These are phyloP conservation scores for Protodeltote pygarga DNA, from an alignment of 2,888 invertebrate genomes.

Conservation along the genomic window DNA sequence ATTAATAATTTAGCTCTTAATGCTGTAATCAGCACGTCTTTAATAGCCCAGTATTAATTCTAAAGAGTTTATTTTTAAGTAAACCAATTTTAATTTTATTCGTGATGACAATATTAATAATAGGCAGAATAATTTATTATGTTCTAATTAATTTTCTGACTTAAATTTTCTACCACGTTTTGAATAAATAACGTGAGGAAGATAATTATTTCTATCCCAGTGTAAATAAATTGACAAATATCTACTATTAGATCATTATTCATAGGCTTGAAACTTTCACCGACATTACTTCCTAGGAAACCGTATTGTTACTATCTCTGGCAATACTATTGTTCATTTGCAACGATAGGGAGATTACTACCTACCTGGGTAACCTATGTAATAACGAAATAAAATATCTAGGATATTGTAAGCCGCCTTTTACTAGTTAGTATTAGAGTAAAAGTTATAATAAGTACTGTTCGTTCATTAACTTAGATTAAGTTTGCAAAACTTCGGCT, in stretches of 20 bases:
- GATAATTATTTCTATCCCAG: conserved; percentile 13
- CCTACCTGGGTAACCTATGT: neutral
- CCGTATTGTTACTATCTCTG: conserved; percentile 16
- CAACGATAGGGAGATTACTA: neutral
- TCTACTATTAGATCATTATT: conserved; percentile 25
- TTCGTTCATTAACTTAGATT: conserved; percentile 14
- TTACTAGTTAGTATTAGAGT: conserved; percentile 19
- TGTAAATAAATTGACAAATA: conserved; percentile 20
- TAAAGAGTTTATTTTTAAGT: too few relatives aligned
- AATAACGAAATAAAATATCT: neutral
- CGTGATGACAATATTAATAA: too few relatives aligned
- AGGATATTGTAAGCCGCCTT: conserved; percentile 6
- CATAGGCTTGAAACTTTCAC: conserved; percentile 36
- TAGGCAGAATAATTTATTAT: too few relatives aligned
- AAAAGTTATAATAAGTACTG: conserved; percentile 1
- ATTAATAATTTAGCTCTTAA: conserved; percentile 2
- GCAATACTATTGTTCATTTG: conserved; percentile 23
- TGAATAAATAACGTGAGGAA: too few relatives aligned
- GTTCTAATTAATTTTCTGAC: too few relatives aligned
- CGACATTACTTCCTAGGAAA: conserved; percentile 31
- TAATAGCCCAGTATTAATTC: too few relatives aligned
- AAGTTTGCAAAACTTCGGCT: conserved; percentile 7
- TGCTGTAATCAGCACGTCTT: neutral
- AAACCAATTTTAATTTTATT: too few relatives aligned
- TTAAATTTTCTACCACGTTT: too few relatives aligned